These are phyloP conservation scores for Conus canariensis DNA, from an alignment of 2,888 invertebrate genomes.

Conservation along the genomic window DNA sequence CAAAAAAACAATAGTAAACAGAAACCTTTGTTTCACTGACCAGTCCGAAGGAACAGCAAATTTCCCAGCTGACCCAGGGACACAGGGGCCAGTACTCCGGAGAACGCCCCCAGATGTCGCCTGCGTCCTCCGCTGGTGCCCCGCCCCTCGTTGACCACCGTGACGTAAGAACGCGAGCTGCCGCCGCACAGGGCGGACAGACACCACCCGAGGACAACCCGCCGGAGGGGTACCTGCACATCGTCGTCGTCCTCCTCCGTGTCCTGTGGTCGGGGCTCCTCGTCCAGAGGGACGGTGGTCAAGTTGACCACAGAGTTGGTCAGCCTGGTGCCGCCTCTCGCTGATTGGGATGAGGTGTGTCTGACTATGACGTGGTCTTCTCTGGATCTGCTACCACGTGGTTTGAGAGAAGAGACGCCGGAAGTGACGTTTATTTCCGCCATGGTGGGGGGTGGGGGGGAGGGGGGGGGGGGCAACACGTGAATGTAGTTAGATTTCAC, in stretches of 20 bases:
- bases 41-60: slow-evolving; percentile 90
- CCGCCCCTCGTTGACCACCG: background rate
- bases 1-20: background rate
- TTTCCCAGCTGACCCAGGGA: slow-evolving; percentile 99
- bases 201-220: background rate
- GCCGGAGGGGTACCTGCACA: background rate
- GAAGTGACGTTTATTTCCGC: background rate
- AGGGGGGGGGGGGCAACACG: too few species aligned
- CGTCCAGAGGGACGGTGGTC: background rate
- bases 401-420: background rate
- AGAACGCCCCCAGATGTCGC: slow-evolving; percentile 88
- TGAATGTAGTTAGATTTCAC: background rate
- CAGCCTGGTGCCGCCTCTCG: background rate
- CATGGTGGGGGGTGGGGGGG: too few species aligned
- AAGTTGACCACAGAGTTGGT: background rate
- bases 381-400: background rate
- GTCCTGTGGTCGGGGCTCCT: background rate
- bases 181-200: background rate
- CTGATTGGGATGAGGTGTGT: background rate
- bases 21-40: slow-evolving; percentile 46
- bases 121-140: background rate
- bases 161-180: background rate
- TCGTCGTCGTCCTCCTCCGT: background rate
- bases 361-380: background rate
- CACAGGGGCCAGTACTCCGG: slow-evolving; percentile 98